Evolutionary conservation across 2,888 invertebrate genomes (phyloP).

Genomic region (Tuta absoluta): DNA sequence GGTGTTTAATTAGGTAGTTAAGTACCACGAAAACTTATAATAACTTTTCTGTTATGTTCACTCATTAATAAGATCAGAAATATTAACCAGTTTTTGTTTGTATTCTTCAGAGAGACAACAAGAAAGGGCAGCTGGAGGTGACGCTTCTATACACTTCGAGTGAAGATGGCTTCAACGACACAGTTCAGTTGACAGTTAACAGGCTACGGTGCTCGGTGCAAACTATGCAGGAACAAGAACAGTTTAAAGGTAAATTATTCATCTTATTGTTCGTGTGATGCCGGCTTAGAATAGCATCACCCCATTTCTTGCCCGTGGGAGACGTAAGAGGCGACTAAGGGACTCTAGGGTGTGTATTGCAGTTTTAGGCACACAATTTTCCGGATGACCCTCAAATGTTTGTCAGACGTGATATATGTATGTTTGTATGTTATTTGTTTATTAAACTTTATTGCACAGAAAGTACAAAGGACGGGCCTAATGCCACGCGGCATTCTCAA

Average conservation of each 20-base stretch:
- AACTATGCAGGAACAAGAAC: slow-evolving; percentile 87
- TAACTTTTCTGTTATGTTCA: not conserved
- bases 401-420: no score
- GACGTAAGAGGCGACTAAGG: no score
- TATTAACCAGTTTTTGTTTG: slow-evolving; percentile 1
- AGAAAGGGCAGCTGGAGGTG: slow-evolving; percentile 85
- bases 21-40: not conserved
- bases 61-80: not conserved
- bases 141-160: slow-evolving; percentile 83
- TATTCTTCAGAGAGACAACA: slow-evolving; percentile 82
- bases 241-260: slow-evolving; percentile 78
- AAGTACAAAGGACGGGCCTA: no score
- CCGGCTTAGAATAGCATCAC: no score
- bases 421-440: no score
- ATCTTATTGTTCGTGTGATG: no score
- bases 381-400: no score
- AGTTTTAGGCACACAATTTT: no score
- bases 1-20: not conserved
- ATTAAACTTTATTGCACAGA: no score
- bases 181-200: slow-evolving; percentile 82
- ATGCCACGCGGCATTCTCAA: no score
- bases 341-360: no score
- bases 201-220: slow-evolving; percentile 84
- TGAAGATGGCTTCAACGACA: slow-evolving; percentile 84
- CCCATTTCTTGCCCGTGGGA: no score